phyloP scores from a whole-genome alignment of 1,140 invertebrate genomes.

The Nephila pilipes region DNA sequence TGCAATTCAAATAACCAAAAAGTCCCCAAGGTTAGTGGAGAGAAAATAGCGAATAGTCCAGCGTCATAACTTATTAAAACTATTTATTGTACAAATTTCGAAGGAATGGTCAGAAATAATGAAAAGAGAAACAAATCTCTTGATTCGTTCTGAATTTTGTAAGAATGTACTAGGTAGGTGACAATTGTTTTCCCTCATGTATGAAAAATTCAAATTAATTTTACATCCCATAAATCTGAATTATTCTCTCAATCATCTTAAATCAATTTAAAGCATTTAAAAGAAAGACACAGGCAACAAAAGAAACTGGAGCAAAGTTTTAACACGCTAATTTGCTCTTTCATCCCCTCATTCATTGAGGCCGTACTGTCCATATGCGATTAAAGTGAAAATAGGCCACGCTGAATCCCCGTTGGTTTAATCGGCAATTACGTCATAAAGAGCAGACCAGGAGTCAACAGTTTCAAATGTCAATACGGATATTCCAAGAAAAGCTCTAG shows the following conservation, averaged over 20 bases:
- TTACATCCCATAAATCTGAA: too few relatives aligned
- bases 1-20: too few relatives aligned
- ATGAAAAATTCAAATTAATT: neutral
- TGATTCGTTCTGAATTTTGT: too few relatives aligned
- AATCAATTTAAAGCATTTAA: neutral
- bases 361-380: neutral
- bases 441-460: neutral
- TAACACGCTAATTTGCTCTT: neutral
- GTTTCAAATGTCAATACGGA: neutral
- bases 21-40: too few relatives aligned
- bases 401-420: constrained; percentile 21
- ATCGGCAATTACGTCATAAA: constrained; percentile 24
- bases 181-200: too few relatives aligned
- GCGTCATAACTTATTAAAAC: too few relatives aligned
- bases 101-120: too few relatives aligned
- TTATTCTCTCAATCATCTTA: neutral
- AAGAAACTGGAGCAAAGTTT: neutral
- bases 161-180: too few relatives aligned
- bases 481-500: neutral
- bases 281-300: neutral
- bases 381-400: constrained; percentile 22
- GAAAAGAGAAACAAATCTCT: too few relatives aligned
- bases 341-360: neutral
- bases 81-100: too few relatives aligned
- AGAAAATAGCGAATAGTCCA: too few relatives aligned